Conservation (phyloP, 2,888 invertebrate genomes). For the Allygus modestus region DNA sequence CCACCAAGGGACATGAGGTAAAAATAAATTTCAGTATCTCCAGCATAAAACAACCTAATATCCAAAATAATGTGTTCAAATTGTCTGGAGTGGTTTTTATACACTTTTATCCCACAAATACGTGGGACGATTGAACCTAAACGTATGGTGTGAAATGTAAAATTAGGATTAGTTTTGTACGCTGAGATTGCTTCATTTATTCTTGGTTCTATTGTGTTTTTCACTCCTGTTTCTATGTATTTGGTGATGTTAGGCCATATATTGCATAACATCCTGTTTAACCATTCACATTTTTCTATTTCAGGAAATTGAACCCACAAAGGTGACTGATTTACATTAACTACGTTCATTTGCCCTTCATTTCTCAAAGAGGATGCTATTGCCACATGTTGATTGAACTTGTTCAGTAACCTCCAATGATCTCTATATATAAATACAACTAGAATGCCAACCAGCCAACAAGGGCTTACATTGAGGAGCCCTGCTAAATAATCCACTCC, state of each 20-base stretch:
- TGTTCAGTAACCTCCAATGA: not conserved
- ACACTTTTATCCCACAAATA: not conserved
- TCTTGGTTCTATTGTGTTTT: not conserved
- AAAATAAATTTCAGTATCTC: conserved; percentile 9
- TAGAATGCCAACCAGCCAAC: not conserved
- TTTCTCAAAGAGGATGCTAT: not conserved
- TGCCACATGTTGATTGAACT: not conserved
- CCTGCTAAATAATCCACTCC: not conserved
- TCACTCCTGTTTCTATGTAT: not conserved
- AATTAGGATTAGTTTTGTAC: conserved; percentile 15
- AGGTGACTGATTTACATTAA: not conserved
- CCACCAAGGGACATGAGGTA: not conserved
- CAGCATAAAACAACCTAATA: not conserved
- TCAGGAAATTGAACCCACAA: not conserved
- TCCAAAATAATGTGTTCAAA: not conserved
- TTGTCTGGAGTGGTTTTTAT: not conserved
- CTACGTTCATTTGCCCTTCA: not conserved
- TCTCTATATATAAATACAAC: not conserved
- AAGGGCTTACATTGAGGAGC: not conserved
- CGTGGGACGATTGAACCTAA: conserved; percentile 6
- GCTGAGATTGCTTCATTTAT: not conserved
- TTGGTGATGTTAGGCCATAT: not conserved
- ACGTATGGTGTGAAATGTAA: not conserved
- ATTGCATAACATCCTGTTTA: not conserved
- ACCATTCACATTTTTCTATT: not conserved